Evolutionary conservation across 1,140 invertebrate species (phyloP).

Genomic region (Bombyx mandarina): DNA sequence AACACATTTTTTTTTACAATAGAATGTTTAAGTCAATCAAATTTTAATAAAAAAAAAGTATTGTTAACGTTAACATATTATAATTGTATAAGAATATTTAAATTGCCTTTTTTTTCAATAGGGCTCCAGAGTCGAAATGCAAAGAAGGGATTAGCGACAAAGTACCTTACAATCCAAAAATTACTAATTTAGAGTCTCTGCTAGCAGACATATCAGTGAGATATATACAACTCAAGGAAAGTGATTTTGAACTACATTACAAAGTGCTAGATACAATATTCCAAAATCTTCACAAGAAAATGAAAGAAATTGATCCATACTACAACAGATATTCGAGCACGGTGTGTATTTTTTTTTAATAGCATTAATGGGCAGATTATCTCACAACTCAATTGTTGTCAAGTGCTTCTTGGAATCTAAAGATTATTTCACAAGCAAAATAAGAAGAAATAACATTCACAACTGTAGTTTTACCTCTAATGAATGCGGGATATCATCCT

Average conservation of each 20-base stretch:
- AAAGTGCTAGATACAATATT: constrained; percentile 33
- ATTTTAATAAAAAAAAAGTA: no score
- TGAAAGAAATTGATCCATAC: constrained; percentile 40
- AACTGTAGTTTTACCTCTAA: no score
- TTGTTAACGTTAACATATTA: no score
- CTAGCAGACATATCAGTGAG: constrained; percentile 34
- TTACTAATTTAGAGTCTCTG: constrained; percentile 31
- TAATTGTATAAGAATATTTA: no score
- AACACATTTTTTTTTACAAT: no score
- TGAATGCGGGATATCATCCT: no score
- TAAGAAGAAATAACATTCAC: no score
- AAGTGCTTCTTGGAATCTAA: no score
- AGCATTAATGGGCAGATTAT: neutral
- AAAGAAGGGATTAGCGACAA: neutral
- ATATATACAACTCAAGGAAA: constrained; percentile 27
- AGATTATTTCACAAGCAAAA: no score
- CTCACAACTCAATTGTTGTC: neutral
- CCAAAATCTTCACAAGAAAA: constrained; percentile 21
- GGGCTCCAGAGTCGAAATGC: no score
- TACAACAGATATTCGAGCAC: constrained; percentile 31
- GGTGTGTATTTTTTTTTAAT: constrained; percentile 13
- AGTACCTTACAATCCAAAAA: constrained; percentile 11
- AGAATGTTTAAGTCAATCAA: no score
- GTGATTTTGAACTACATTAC: constrained; percentile 31
- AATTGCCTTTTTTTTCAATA: no score